A percentile compares a stretch with the other conserved stretches of the same genome.
These are phyloP conservation scores for Cassiopea andromeda DNA, from an alignment of 30 jellyfish, hydroid and myxozoan genomes.

Conservation along the genomic window DNA sequence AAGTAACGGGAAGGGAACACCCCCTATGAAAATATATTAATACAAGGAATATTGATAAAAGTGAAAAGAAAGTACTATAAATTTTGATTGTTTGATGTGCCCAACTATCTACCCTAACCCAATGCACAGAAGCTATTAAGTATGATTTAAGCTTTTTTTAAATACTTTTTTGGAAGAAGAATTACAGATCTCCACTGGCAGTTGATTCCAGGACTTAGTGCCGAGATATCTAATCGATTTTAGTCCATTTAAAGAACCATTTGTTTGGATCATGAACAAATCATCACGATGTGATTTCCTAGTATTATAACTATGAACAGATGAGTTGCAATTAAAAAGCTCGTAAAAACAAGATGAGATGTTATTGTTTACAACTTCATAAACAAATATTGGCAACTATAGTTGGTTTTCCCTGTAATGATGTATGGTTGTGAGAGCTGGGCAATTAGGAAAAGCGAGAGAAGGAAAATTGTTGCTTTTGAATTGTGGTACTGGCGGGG, in stretches of 20 bases:
- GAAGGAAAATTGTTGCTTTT: no score
- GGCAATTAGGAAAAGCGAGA: no score
- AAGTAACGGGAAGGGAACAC: background rate
- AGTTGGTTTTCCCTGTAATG: no score
- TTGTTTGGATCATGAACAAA: background rate
- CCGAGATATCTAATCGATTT: background rate
- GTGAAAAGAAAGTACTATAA: background rate
- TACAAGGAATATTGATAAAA: no score
- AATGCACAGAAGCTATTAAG: background rate
- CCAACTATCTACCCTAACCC: background rate
- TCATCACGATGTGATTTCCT: background rate
- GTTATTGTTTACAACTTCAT: background rate
- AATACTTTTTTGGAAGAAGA: background rate
- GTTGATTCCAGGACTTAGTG: background rate
- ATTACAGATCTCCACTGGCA: constrained; percentile 1
- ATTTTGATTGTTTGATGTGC: background rate
- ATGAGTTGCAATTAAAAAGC: background rate
- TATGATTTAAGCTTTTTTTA: background rate
- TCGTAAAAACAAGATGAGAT: background rate
- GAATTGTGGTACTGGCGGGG: no score
- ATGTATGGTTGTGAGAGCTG: no score
- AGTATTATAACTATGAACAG: background rate
- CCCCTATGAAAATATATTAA: background rate
- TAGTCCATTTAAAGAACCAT: background rate
- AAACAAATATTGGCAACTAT: background rate